Evolutionary conservation across 2,888 invertebrate genomes (phyloP).

Genomic region (Harmothoe impar): DNA sequence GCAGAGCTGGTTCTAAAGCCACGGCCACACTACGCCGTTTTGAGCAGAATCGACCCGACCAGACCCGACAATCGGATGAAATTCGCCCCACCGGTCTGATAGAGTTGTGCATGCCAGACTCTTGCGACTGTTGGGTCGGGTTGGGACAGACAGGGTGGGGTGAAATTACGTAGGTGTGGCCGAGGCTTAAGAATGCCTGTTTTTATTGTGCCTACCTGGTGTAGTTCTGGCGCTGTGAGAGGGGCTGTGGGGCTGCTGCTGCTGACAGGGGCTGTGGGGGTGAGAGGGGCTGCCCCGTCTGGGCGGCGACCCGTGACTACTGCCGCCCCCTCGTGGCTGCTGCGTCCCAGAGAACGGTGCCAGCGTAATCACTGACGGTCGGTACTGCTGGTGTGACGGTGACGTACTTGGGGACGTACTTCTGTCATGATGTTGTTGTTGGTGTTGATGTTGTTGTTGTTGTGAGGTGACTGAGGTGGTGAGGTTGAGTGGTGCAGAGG

Average conservation of each 20-base stretch:
- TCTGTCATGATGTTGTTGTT: background rate
- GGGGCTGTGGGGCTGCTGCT: background rate
- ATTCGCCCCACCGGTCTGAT: too few species aligned
- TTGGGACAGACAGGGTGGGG: too few species aligned
- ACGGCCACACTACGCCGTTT: too few species aligned
- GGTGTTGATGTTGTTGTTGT: constrained; percentile 15
- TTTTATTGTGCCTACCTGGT: constrained; percentile 29
- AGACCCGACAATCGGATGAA: too few species aligned
- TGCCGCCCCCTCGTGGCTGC: background rate
- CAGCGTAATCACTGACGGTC: constrained; percentile 51
- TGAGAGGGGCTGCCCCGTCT: background rate
- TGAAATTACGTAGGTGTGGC: too few species aligned
- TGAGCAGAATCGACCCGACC: too few species aligned
- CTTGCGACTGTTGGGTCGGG: too few species aligned
- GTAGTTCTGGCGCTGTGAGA: background rate
- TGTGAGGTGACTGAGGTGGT: constrained; percentile 22
- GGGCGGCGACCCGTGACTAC: background rate
- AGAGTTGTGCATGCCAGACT: too few species aligned
- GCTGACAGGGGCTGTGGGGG: constrained; percentile 9
- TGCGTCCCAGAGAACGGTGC: constrained; percentile 32
- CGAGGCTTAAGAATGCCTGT: too few species aligned
- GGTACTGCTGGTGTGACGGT: constrained; percentile 2
- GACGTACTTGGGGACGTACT: too few species aligned
- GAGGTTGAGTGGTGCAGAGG: constrained; percentile 6
- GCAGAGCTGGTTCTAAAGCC: too few species aligned